These are phyloP conservation scores for Neogobius melanostomus DNA, from an alignment of 2,113 vertebrate genomes.

Conservation along the genomic window DNA sequence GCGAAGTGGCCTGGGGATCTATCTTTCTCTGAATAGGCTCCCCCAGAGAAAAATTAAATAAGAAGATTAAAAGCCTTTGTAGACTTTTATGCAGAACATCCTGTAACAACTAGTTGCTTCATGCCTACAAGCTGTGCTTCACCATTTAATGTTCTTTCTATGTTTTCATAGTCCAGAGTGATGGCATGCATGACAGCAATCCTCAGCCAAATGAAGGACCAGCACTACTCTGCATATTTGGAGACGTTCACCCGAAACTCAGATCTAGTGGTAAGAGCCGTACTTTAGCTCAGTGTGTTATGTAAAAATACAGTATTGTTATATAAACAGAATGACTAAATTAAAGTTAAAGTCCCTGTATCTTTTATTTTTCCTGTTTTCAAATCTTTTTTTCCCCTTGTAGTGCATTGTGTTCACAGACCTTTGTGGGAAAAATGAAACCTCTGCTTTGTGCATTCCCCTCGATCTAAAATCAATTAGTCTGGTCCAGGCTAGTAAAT, in stretches of 20 bases:
- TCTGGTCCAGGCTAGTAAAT: too few relatives aligned
- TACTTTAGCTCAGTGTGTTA: neutral
- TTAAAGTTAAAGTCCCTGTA: too few relatives aligned
- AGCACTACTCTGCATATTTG: conserved; percentile 90
- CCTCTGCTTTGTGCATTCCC: too few relatives aligned
- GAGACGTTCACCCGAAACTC: conserved; percentile 86
- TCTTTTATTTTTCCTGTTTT: too few relatives aligned
- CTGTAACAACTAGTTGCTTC: conserved; percentile 3
- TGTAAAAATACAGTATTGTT: neutral
- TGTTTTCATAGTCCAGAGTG: conserved; percentile 84
- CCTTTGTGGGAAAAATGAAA: too few relatives aligned
- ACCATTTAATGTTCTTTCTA: conserved; percentile 6
- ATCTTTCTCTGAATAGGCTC: neutral
- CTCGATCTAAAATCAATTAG: too few relatives aligned
- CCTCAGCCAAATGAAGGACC: conserved; percentile 92
- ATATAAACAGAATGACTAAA: neutral
- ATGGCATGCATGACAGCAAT: conserved; percentile 98
- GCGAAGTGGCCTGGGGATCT: conserved; percentile 6
- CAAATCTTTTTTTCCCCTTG: too few relatives aligned
- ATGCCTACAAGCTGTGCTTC: conserved; percentile 19
- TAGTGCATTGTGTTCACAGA: too few relatives aligned
- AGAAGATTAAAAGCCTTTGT: conserved; percentile 1
- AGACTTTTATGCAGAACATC: conserved; percentile 15
- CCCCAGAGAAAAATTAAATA: conserved; percentile 13
- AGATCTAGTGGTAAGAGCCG: conserved; percentile 90